Conservation (phyloP, 2,113 vertebrate species). For the Bujurquina vittata region DNA sequence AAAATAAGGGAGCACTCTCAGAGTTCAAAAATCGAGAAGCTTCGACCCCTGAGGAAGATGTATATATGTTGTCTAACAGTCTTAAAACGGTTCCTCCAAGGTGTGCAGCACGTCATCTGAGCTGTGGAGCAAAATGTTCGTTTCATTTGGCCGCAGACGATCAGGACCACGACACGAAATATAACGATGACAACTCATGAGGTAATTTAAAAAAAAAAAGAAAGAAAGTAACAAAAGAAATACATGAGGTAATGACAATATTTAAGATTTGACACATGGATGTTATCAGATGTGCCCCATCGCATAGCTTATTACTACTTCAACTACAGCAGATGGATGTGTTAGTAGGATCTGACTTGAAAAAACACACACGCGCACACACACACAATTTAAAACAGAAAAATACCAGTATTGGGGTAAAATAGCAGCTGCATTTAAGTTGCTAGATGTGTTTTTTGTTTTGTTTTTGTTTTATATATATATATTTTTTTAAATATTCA, state of each 20-base stretch:
- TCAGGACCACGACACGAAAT: constrained; percentile 62
- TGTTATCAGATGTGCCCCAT: constrained; percentile 66
- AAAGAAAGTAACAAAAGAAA: constrained; percentile 53
- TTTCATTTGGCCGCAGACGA: constrained; percentile 70
- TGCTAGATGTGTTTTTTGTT: constrained; percentile 46
- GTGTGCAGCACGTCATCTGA: constrained; percentile 66
- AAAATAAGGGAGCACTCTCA: constrained; percentile 59
- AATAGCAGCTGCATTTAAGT: constrained; percentile 78
- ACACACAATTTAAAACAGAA: constrained; percentile 15
- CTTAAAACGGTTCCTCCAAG: constrained; percentile 73
- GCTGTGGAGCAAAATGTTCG: constrained; percentile 60
- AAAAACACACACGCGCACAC: constrained; percentile 23
- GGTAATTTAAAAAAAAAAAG: constrained; percentile 65
- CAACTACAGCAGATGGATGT: constrained; percentile 77
- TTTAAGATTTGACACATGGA: constrained; percentile 69
- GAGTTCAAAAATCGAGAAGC: constrained; percentile 55
- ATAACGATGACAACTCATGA: constrained; percentile 56
- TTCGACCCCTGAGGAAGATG: constrained; percentile 79
- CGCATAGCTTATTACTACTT: constrained; percentile 74
- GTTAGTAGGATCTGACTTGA: constrained; percentile 63
- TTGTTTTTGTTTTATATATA: constrained; percentile 48
- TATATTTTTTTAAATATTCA: constrained; percentile 63
- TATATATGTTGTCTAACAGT: constrained; percentile 76
- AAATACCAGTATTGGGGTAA: constrained; percentile 69
- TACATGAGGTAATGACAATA: constrained; percentile 74